Base-by-base conservation (phyloP, 92 coral and sea anemone species). In the Heliopora coerulea region DNA sequence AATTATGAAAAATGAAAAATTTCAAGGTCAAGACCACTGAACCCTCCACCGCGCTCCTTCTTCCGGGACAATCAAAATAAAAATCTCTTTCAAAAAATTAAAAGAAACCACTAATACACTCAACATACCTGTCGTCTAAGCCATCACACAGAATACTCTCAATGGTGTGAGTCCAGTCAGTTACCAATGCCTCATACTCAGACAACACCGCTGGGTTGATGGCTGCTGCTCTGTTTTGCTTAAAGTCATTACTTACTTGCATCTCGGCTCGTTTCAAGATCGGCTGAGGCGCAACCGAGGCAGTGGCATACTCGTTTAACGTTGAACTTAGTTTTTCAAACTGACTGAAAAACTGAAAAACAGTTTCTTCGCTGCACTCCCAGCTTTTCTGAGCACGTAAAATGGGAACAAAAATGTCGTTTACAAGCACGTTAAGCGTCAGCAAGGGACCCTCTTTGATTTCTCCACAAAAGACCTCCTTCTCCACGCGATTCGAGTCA, bases 401-500 rank as follows among this genome's bases (percentile, higher is more conserved):
- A 54, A 95, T 83, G 15, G 99, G 99, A 13, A 82, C 90, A 74
- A 95, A 95, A 21, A 89, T 78, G 50, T 86, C 92, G 25, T 90
- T 90, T 25, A 95, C 88, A 52, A 95, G 85, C 46, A 96, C 74
- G 65, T 91, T 95, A 34, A 95, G 87, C 50, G 88, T 91, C 34
- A 95, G 86, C 18, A 95, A 78, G 68, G 99, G 99, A 64, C 87
- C 86, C 81, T 95, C 96, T 48, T 90, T 95, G 57, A 95, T 95
- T 88, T 95, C 99, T 3, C 99, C 99, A 75, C 99, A 95, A 75
- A 83, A 95, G 44, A 95, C 99, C 73, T 95, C 99, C 49, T 95
- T 95, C 72, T 95, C 99, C 40, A 95, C 99, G 37, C 96, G 84
- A 24, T 90, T 85, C 42, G 99, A 96, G 72, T 95, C 99, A 56